phyloP scores from a whole-genome alignment of 2,113 vertebrate genomes.

The Ailurus styani region DNA sequence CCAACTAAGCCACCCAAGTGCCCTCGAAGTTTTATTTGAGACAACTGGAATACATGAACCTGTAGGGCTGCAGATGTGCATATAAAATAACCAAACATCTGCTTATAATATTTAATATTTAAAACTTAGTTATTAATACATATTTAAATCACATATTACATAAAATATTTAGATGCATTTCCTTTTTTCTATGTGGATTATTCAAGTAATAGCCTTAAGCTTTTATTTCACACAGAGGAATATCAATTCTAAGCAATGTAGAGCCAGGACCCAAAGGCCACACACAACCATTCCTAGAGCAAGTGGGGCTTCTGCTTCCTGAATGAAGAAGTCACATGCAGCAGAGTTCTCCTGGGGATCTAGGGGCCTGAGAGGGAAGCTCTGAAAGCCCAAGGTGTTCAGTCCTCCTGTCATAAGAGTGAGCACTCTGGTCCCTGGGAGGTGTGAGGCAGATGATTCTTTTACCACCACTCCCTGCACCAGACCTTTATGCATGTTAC shows the following conservation, averaged over 20 bases:
- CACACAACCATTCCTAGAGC: neutral
- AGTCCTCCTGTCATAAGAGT: neutral
- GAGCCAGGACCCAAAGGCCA: neutral
- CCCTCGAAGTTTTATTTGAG: neutral
- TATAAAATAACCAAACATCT: conserved; percentile 2
- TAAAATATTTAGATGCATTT: neutral
- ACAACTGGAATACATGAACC: neutral
- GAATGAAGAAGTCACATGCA: neutral
- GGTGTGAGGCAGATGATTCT: neutral
- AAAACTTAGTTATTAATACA: neutral
- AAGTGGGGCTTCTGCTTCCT: neutral
- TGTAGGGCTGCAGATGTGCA: neutral
- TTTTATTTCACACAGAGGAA: neutral
- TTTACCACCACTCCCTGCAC: neutral
- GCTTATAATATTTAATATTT: neutral
- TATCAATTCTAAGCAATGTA: neutral
- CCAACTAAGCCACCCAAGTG: neutral
- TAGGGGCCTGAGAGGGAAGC: neutral
- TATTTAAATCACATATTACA: neutral
- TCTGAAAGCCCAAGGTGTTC: neutral
- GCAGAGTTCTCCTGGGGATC: neutral
- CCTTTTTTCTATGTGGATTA: conserved; percentile 1
- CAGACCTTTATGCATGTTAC: neutral
- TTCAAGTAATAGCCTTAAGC: neutral
- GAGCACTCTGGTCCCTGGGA: neutral